phyloP scores from a whole-genome alignment of 2,888 invertebrate species.

The Melikaiella ostensackeni region DNA sequence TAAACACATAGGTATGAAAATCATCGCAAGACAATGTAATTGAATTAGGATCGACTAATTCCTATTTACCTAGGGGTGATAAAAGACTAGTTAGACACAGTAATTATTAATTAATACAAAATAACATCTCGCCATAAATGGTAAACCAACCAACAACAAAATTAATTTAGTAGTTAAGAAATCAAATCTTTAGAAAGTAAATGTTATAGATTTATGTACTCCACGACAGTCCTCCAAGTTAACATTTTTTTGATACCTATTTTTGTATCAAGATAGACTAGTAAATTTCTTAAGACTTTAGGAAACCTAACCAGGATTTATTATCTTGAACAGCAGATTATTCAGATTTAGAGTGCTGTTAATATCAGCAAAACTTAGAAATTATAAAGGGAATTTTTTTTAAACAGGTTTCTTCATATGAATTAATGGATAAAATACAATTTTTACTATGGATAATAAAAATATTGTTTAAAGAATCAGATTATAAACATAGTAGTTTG shows the following conservation, averaged over 20 bases:
- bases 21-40: slow-evolving; percentile 77
- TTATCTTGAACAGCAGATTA: too few species aligned
- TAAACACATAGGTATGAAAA: slow-evolving; percentile 68
- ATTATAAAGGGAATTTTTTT: neutral
- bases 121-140: slow-evolving; percentile 71
- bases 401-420: too few species aligned
- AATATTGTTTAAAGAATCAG: neutral
- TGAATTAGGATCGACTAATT: slow-evolving; percentile 70
- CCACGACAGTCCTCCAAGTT: slow-evolving; percentile 46
- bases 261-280: neutral
- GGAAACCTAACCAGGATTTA: neutral
- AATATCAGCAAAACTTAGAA: neutral
- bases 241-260: neutral
- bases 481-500: too few species aligned
- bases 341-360: neutral
- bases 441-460: neutral
- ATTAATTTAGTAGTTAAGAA: slow-evolving; percentile 63
- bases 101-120: slow-evolving; percentile 69
- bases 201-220: slow-evolving; percentile 57
- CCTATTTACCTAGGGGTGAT: slow-evolving; percentile 69
- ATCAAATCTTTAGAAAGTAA: slow-evolving; percentile 61
- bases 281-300: neutral
- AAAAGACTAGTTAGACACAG: slow-evolving; percentile 70
- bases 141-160: slow-evolving; percentile 66
- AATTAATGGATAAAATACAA: too few species aligned